These are phyloP conservation scores for Acholoe squamosa DNA, from an alignment of 2,888 invertebrate genomes.

Conservation along the genomic window DNA sequence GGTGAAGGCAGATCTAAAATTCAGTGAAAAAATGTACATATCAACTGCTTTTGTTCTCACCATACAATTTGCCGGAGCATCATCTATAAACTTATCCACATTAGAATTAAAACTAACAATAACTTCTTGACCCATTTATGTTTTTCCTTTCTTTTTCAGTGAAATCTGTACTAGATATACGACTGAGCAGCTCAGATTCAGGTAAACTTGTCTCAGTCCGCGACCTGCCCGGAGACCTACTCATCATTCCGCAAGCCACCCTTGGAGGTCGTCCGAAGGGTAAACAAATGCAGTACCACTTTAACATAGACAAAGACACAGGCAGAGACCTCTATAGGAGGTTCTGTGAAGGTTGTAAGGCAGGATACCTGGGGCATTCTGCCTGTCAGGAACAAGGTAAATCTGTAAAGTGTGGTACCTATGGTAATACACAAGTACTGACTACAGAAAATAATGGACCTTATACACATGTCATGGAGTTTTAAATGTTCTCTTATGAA, in stretches of 20 bases:
- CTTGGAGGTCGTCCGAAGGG: slow-evolving; percentile 84
- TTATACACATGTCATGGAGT: slow-evolving; percentile 69
- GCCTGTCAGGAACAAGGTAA: slow-evolving; percentile 72
- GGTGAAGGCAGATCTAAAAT: no score
- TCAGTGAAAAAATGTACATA: no score
- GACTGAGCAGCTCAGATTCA: slow-evolving; percentile 77
- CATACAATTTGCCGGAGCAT: no score
- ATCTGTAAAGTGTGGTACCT: slow-evolving; percentile 80
- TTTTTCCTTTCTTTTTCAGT: slow-evolving; percentile 73
- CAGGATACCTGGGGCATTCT: slow-evolving; percentile 69
- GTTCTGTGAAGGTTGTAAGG: slow-evolving; percentile 74
- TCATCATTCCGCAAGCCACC: slow-evolving; percentile 84
- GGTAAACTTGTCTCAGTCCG: slow-evolving; percentile 79
- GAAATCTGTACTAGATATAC: slow-evolving; percentile 76
- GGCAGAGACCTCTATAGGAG: slow-evolving; percentile 81
- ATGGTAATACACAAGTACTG: slow-evolving; percentile 84
- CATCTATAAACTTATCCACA: no score
- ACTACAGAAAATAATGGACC: slow-evolving; percentile 74
- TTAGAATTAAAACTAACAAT: no score
- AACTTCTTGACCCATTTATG: no score
- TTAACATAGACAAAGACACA: slow-evolving; percentile 82
- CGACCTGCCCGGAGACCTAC: slow-evolving; percentile 83
- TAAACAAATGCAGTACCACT: slow-evolving; percentile 83
- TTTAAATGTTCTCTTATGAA: slow-evolving; percentile 63
- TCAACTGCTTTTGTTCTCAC: no score